Evolutionary conservation across 1,140 invertebrate species (phyloP).

Genomic region (Papilio polyxenes): DNA sequence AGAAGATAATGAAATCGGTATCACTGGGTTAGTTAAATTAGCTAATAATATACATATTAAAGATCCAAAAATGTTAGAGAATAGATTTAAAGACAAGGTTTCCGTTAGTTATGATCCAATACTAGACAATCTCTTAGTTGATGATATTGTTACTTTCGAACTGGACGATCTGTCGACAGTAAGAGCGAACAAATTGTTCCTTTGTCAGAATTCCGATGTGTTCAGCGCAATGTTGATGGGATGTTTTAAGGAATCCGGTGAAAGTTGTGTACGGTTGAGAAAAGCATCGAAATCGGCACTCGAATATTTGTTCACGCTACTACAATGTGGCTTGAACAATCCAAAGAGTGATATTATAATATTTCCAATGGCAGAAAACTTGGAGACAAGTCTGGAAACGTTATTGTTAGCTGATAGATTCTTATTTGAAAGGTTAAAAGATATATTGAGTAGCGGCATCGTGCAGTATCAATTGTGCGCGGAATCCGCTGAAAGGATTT

Average conservation of each 20-base stretch:
- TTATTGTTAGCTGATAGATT: constrained; percentile 84
- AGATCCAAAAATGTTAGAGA: constrained; percentile 75
- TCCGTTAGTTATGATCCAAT: constrained; percentile 67
- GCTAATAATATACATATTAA: constrained; percentile 77
- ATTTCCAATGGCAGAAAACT: constrained; percentile 73
- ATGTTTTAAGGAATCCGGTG: constrained; percentile 83
- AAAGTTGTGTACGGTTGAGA: constrained; percentile 80
- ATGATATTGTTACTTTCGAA: constrained; percentile 82
- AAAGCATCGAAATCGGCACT: constrained; percentile 82
- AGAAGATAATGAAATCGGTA: constrained; percentile 71
- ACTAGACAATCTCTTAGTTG: constrained; percentile 63
- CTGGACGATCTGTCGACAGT: constrained; percentile 84
- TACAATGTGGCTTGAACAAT: constrained; percentile 78
- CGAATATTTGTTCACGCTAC: constrained; percentile 79
- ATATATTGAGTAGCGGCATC: constrained; percentile 80
- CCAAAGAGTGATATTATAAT: constrained; percentile 64
- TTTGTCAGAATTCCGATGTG: constrained; percentile 83
- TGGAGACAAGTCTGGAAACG: constrained; percentile 84
- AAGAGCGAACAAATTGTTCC: constrained; percentile 81
- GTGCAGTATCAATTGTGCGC: constrained; percentile 75
- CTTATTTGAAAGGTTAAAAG: constrained; percentile 82
- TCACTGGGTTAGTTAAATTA: constrained; percentile 70
- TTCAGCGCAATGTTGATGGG: constrained; percentile 85
- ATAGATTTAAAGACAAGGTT: constrained; percentile 69
- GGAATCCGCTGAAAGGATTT: constrained; percentile 78